These are phyloP conservation scores for Diorhabda carinulata DNA, from an alignment of 1,140 invertebrate species.

Conservation along the genomic window DNA sequence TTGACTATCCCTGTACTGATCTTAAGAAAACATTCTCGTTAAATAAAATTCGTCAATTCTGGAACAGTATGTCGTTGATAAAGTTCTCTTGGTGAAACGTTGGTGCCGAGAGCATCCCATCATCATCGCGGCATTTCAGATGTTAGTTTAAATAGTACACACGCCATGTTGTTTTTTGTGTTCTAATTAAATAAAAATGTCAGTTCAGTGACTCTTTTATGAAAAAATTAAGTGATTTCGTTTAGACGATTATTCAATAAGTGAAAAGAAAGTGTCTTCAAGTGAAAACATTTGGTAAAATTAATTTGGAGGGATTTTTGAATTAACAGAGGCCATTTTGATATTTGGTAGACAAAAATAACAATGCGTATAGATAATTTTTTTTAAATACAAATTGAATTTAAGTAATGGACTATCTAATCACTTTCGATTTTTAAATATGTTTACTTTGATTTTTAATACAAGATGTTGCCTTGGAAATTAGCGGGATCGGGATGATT, in stretches of 20 bases:
- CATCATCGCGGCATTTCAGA: not conserved
- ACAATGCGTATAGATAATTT: not conserved
- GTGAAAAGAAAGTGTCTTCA: not conserved
- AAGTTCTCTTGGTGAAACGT: conserved; percentile 1
- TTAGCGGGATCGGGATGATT: no score
- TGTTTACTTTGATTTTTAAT: no score
- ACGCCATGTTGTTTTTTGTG: conserved; percentile 16
- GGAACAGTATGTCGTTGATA: conserved; percentile 13
- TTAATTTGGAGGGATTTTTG: not conserved
- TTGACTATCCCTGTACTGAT: not conserved
- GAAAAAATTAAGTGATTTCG: not conserved
- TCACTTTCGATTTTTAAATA: no score
- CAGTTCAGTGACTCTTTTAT: conserved; percentile 13
- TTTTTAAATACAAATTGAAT: not conserved
- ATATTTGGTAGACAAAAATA: not conserved
- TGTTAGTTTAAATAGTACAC: conserved; percentile 8
- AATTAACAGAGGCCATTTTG: not conserved
- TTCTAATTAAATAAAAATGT: conserved; percentile 3
- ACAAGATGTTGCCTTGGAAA: no score
- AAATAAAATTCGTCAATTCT: conserved; percentile 4
- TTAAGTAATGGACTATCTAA: no score
- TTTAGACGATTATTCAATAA: not conserved
- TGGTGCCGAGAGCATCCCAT: not conserved
- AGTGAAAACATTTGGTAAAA: not conserved
- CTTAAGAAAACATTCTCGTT: not conserved